phyloP scores from a whole-genome alignment of 1,140 invertebrate species.

The Trichogramma pretiosum region DNA sequence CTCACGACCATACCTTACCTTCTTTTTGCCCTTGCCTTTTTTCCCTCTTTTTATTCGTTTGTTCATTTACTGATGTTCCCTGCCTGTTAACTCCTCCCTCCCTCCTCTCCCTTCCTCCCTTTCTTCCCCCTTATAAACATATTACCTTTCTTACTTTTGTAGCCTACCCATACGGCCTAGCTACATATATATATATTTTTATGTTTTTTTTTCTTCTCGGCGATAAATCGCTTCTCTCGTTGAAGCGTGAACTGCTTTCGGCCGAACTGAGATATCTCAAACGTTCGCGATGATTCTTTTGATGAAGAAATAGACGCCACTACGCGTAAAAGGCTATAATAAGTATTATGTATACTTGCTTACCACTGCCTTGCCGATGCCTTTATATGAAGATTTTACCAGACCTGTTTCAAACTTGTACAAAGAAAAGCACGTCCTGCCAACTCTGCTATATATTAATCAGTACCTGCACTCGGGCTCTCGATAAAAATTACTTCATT shows the following conservation, averaged over 20 bases:
- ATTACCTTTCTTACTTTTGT: too few relatives aligned
- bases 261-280: conserved; percentile 7
- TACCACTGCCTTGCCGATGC: neutral
- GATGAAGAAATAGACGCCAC: conserved; percentile 10
- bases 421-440: too few relatives aligned
- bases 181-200: neutral
- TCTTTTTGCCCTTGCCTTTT: conserved; percentile 32
- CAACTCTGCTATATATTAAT: too few relatives aligned
- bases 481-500: too few relatives aligned
- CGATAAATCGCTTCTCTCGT: conserved; percentile 14
- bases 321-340: neutral
- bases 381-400: conserved; percentile 4
- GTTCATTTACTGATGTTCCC: conserved; percentile 26
- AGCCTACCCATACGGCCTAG: neutral
- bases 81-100: neutral
- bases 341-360: too few relatives aligned
- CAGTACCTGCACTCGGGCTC: too few relatives aligned
- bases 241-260: conserved; percentile 4
- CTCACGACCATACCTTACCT: conserved; percentile 20
- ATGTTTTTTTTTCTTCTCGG: neutral
- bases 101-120: neutral
- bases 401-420: too few relatives aligned
- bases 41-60: conserved; percentile 11
- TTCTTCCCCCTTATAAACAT: conserved; percentile 2
- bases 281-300: conserved; percentile 5